phyloP scores from a whole-genome alignment of 2,113 vertebrate genomes.

The Hepsetus odoe region DNA sequence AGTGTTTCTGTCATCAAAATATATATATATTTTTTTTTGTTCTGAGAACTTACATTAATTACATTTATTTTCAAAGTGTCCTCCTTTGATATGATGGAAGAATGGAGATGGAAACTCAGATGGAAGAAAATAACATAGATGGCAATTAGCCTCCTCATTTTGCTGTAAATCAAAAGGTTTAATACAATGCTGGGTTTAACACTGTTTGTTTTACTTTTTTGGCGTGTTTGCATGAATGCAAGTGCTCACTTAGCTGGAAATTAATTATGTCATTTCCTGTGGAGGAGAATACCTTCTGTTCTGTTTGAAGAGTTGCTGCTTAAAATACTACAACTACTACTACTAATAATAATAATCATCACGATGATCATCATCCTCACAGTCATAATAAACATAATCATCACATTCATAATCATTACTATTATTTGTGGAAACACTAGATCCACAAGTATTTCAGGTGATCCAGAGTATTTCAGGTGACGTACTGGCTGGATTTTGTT shows the following conservation, averaged over 20 bases:
- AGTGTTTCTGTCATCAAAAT: background rate
- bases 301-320: no score
- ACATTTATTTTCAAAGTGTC: background rate
- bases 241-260: background rate
- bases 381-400: no score
- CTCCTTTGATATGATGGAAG: background rate
- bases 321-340: no score
- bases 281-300: background rate
- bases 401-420: no score
- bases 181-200: background rate
- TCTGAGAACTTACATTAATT: background rate
- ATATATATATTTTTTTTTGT: background rate
- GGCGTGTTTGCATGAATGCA: background rate
- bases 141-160: background rate
- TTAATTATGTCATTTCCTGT: slow-evolving; percentile 31
- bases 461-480: no score
- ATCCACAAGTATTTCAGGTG: no score
- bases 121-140: background rate
- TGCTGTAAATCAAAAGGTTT: background rate
- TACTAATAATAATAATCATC: no score
- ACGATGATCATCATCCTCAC: no score
- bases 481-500: no score
- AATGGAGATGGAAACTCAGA: no score
- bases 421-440: no score
- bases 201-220: background rate